A percentile compares a stretch with the other conserved stretches of the same genome.
Evolutionary conservation across 2,888 invertebrate species (phyloP).

Genomic region (Pristionchus japonicus): DNA sequence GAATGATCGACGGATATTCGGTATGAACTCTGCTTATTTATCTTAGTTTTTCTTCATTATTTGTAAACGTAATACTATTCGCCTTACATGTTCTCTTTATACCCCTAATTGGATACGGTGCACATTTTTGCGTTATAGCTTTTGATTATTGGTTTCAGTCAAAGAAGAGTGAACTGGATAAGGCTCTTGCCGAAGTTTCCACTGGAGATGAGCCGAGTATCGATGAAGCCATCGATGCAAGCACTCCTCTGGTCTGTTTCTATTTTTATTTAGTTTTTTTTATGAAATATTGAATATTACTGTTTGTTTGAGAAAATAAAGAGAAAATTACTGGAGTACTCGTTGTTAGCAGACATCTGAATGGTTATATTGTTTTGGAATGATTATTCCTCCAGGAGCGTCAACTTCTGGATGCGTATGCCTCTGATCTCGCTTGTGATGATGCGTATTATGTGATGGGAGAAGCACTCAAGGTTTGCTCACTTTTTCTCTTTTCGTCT

Average conservation of each 20-base stretch:
- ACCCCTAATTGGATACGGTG: background rate
- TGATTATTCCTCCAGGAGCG: conserved; percentile 53
- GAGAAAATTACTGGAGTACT: too few relatives aligned
- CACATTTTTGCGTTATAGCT: background rate
- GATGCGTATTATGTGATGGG: conserved; percentile 98
- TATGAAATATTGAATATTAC: too few relatives aligned
- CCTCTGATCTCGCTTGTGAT: conserved; percentile 95
- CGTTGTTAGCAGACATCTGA: too few relatives aligned
- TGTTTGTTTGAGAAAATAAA: too few relatives aligned
- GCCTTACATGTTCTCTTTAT: background rate
- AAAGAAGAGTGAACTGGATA: conserved; percentile 88
- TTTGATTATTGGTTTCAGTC: conserved; percentile 79
- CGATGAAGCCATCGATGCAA: conserved; percentile 96
- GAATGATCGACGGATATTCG: conserved; percentile 53
- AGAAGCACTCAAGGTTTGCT: conserved; percentile 46
- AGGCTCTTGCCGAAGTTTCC: conserved; percentile 81
- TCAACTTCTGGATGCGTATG: conserved; percentile 69
- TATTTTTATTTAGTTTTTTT: background rate
- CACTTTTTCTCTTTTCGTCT: background rate
- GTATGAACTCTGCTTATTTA: background rate
- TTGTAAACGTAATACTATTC: too few relatives aligned
- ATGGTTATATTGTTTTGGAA: too few relatives aligned
- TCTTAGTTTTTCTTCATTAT: too few relatives aligned
- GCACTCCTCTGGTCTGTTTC: conserved; percentile 84
- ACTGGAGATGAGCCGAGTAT: conserved; percentile 79